Evolutionary conservation across 1,140 invertebrate species (phyloP), one percentile per base, ranked within the genome.

Genomic region (Streblospio benedicti): DNA sequence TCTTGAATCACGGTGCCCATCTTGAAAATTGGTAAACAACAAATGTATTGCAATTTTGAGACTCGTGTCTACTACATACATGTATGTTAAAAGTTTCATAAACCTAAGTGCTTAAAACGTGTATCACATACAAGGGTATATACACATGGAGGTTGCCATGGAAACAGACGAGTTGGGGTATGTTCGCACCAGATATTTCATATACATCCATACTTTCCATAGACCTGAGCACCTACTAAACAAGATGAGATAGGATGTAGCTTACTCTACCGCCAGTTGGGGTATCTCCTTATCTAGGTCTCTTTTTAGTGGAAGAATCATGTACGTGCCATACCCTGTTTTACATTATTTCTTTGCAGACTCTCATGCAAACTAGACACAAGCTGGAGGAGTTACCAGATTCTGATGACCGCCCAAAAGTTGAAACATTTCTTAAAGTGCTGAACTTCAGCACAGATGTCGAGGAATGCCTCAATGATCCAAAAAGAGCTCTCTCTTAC

Each of bases 401-500:
- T 9, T 27, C 9, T 33, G 1, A 18, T 38, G 56, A 57, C 14
- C 25, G 56, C 18, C 31, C 47, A 27, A 31, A 50, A 9, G 20
- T 27, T 23, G 33, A 31, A 12, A 33, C 25, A 1, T 59, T 59
- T 33, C 27, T 50, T 14, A 59, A 52, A 20, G 28, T 59, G 1
- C 6, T 23, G 23, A 33, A 14, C 30, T 59, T 59, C 35, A 49
- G 52, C 32, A 59, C 57, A 30, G 45, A 50, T 27, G 20, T 59
- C 12, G 9, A 54, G 1, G 25, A 23, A 0, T 59, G 57, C 49
- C 4, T 59, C 20, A 5, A 33, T 3, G 57, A 59, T 32, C 57
- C 18, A 16, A 50, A 51, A 14, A 52, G n/a, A 25, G 57, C 57
- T 18, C 23, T 59, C 4, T 59, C 57, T 52, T 59, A 59, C 33